Base-by-base conservation (phyloP, 2,113 vertebrate genomes). In the Pterocles orientalis region DNA sequence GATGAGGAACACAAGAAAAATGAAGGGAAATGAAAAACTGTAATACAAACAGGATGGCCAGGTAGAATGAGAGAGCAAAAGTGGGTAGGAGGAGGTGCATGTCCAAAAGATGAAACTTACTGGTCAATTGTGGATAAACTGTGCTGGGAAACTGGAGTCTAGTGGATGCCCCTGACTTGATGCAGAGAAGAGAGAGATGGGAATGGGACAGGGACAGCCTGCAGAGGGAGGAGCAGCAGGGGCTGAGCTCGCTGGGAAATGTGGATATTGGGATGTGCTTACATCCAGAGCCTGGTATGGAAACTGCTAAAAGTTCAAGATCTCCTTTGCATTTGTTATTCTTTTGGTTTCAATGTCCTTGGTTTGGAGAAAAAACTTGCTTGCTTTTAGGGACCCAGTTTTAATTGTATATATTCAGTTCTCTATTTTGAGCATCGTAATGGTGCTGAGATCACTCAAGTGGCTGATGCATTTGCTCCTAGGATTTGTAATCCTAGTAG, bases 191-290 rank as follows among this genome's bases (percentile, higher is more conserved):
- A 66, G 76, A 70, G 68, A 54, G 28, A 5, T 29, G 48, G 36
- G 57, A 68, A 18, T 8, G 15, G 36, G 56, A 11, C 54, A 78
- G 19, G 54, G 33, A 34, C 45, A 91, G 39, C 39, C 39, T 82
- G 56, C 51, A 29, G 6, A 65, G 24, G 28, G 47, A 21, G 60
- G 18, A 48, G 26, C 25, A 45, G 47, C 25, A 43, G 41, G 13
- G 9, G 10, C 48, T 65, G 87, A 43, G 23, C 56, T 75, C 4
- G 1, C 56, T 71, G 53, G 65, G 73, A 87, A 61, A 45, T 4
- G 7, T 0, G 0, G 47, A 4, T 69, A 41, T 33, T 0, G 1
- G 48, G 53, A 16, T 72, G 26, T 83, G 28, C 47, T 62, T 45
- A 25, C 4, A 4, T 28, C 25, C 51, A 20, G 70, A 88, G 28